A percentile compares a stretch with the other conserved stretches of the same genome.
Conservation (phyloP, 1,140 invertebrate genomes). For the Camponotus vicinus region DNA sequence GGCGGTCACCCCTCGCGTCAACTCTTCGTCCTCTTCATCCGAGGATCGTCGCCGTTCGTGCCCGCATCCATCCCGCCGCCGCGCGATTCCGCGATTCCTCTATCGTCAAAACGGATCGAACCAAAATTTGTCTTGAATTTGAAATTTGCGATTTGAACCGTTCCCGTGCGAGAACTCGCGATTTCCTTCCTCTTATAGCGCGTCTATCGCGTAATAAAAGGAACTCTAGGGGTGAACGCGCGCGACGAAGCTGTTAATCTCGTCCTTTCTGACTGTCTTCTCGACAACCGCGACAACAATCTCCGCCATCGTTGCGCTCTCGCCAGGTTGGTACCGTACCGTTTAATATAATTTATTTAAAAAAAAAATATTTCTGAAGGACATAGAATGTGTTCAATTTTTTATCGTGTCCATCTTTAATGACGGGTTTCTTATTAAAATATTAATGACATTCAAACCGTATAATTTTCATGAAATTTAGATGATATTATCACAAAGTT, state of each 20-base stretch:
- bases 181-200: neutral
- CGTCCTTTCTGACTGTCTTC: neutral
- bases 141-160: neutral
- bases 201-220: neutral
- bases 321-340: constrained; percentile 38
- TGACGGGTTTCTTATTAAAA: too few relatives aligned
- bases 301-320: neutral
- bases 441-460: neutral
- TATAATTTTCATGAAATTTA: neutral
- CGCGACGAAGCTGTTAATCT: neutral
- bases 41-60: neutral
- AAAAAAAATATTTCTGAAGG: neutral
- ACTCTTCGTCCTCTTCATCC: neutral
- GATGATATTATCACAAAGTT: neutral
- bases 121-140: neutral
- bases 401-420: too few relatives aligned
- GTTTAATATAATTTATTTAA: neutral
- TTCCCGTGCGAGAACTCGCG: neutral
- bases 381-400: neutral
- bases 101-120: neutral
- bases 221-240: constrained; percentile 10
- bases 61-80: neutral
- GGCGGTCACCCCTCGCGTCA: neutral
- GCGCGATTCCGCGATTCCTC: neutral
- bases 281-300: neutral